phyloP scores from a whole-genome alignment of 2,888 invertebrate species.

The Lycocerus yunnanus region DNA sequence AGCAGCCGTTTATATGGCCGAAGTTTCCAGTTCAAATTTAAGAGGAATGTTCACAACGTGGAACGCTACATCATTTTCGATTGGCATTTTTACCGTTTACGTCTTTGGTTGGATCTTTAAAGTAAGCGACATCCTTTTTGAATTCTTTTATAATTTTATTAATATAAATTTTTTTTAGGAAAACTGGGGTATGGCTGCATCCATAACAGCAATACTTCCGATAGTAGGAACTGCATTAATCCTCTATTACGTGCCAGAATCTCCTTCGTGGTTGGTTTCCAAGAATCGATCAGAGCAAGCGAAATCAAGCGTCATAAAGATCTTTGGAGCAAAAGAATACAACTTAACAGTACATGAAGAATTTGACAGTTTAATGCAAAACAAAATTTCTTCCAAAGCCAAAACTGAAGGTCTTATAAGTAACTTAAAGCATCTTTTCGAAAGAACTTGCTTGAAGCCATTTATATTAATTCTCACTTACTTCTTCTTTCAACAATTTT shows the following conservation, averaged over 20 bases:
- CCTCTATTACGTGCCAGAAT: slow-evolving; percentile 58
- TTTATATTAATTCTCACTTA: slow-evolving; percentile 56
- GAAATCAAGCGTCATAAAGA: slow-evolving; percentile 50
- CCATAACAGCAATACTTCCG: slow-evolving; percentile 56
- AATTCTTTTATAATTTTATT: background rate
- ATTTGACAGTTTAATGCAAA: slow-evolving; percentile 42
- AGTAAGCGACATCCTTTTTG: slow-evolving; percentile 42
- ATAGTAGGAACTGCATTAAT: slow-evolving; percentile 52
- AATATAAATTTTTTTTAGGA: slow-evolving; percentile 49
- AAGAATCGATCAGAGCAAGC: slow-evolving; percentile 58
- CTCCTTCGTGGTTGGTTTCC: slow-evolving; percentile 60
- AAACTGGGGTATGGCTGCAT: slow-evolving; percentile 55
- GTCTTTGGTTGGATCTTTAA: slow-evolving; percentile 58
- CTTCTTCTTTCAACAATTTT: slow-evolving; percentile 64
- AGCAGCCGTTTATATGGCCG: slow-evolving; percentile 61
- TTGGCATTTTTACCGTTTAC: slow-evolving; percentile 60
- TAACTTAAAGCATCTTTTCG: slow-evolving; percentile 46
- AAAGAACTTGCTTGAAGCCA: slow-evolving; percentile 56
- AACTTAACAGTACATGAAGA: slow-evolving; percentile 43
- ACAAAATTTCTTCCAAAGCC: slow-evolving; percentile 34
- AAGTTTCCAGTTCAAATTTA: slow-evolving; percentile 56
- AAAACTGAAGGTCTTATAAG: slow-evolving; percentile 25
- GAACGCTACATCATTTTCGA: slow-evolving; percentile 59
- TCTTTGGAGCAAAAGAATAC: slow-evolving; percentile 50
- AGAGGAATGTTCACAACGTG: slow-evolving; percentile 61